Evolutionary conservation across 2,113 vertebrate genomes (phyloP), one percentile per base, ranked within the genome.

Genomic region (Cathartes aura): DNA sequence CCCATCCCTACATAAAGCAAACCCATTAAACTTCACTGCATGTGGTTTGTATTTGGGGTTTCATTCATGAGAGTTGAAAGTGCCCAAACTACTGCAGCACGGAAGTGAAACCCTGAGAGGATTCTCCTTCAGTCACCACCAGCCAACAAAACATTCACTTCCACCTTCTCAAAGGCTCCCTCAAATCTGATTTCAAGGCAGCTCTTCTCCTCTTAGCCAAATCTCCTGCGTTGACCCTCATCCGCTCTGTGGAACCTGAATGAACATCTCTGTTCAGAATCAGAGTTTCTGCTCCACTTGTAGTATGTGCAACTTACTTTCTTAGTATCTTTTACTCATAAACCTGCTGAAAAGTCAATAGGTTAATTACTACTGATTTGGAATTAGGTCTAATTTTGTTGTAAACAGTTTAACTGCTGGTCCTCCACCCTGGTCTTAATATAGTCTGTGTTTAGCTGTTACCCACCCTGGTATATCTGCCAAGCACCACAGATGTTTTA

Each of bases 1-100:
- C 85, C 50, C 47, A 90, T 15, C 74, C 62, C 15, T 92, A 67
- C 63, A 70, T 83, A 94, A 94, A 96, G 90, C 72, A 86, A 95
- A 55, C 50, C 62, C 63, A 78, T 95, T 94, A 89, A 90, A 92
- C 79, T 89, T 94, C 63, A 81, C 71, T 86, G 56, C 84, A 71
- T 93, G 80, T 94, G 93, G 90, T 92, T 94, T 97, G 74, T 93
- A 26, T 97, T 94, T 93, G 91, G 72, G 59, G 50, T 90, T 97
- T 97, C 67, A 78, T 93, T 94, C 88, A 90, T 53, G 47, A 66
- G 53, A 87, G 82, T 81, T 95, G 71, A 89, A 96, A 94, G 74
- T 78, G 67, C 50, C 85, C 59, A 29, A 87, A 90, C 45, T 95
- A 23, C 79, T 90, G 67, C 68, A 81, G 50, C 38, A 89, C 1